Base-by-base conservation (phyloP, 1,140 invertebrate species). In the Argopecten irradians region DNA sequence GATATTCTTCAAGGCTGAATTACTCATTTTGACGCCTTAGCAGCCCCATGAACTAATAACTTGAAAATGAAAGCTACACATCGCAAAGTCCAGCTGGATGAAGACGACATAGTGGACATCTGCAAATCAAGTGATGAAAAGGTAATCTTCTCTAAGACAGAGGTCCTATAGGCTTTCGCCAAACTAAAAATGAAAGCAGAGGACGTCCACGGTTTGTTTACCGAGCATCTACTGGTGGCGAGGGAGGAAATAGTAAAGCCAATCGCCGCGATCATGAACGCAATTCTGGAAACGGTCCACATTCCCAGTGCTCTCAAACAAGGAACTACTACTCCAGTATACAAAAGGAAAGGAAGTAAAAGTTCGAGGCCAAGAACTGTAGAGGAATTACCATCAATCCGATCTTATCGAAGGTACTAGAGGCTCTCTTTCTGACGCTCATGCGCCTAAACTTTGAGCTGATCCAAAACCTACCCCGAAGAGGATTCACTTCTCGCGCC, bases 301-400 rank as follows among this genome's bases (percentile, higher is more conserved):
- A 84, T 88, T 11, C 32, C 87, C 11, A n/a, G 33, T 84, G 71
- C 83, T 32, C 34, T 83, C 0, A 87, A 87, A 83, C 28, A 39
- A n/a, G 86, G 86, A 32, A 87, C 82, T 34, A 7, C 83, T 32
- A 39, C 34, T 41, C 86, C 86, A 32, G 82, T 87, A 39, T 87
- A 28, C 34, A 84, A 88, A n/a, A 83, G 84, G 16, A 46, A 88
- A 32, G 87, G 87, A 41, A 41, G 22, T 28, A 46, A 33, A 1
- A 8, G 28, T 41, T 13, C 16, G 28, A 88, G 34, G 87, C 87
- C 0, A 88, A 88, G 46, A 83, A 83, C 32, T 88, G 84, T n/a
- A 43, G 36, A 46, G 87, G 87, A n/a, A 88, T 88, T 34, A 88
- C 82, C 5, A 83, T 88, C 7, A 83, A 36, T 43, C 83, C 87